Evolutionary conservation across 2,888 invertebrate species (phyloP), one percentile per base, ranked within the genome.

Genomic region (Cryptus viduatorius): DNA sequence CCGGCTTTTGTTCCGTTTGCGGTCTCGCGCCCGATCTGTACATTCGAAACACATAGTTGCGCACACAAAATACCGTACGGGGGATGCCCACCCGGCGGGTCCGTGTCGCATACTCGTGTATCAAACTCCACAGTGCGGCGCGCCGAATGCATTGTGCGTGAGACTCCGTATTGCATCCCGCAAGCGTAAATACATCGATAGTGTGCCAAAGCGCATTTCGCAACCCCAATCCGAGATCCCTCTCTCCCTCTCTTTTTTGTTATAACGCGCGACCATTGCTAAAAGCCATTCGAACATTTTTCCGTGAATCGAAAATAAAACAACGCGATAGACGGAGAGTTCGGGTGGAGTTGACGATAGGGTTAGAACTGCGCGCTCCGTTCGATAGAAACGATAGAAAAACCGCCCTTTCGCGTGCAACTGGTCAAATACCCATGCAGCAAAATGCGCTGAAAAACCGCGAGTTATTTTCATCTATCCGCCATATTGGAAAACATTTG

Each of bases 271-370:
- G 80, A 73, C 83, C 77, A 80, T 67, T 78, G 78, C 82, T 86
- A 87, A 85, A 89, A 86, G 88, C 84, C 86, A 87, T 86, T 85
- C 85, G 84, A 77, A 83, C 71, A 71, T 76, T 77, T 86, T 84
- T 81, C 78, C 73, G 77, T n/a, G 84, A 84, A 79, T 83, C 79
- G 76, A 76, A 79, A 86, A 85, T 73, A 73, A 73, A 78, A 72
- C 61, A 56, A 69, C 72, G 14, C n/a, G 59, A 44, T 10, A n/a
- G 48, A 44, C 10, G 16, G 48, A 12, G 67, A 16, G 37, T 50
- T 42, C 65, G 8, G 29, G 64, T 44, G 65, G 37, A 53, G 67
- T 77, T 29, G 24, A 59, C 16, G 12, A n/a, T n/a, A 46, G 64
- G n/a, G 31, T 46, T 29, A 48, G 29, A 68, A 64, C 59, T 73